Base-by-base conservation (phyloP, 2,113 vertebrate genomes). In the Semnornis frantzii region DNA sequence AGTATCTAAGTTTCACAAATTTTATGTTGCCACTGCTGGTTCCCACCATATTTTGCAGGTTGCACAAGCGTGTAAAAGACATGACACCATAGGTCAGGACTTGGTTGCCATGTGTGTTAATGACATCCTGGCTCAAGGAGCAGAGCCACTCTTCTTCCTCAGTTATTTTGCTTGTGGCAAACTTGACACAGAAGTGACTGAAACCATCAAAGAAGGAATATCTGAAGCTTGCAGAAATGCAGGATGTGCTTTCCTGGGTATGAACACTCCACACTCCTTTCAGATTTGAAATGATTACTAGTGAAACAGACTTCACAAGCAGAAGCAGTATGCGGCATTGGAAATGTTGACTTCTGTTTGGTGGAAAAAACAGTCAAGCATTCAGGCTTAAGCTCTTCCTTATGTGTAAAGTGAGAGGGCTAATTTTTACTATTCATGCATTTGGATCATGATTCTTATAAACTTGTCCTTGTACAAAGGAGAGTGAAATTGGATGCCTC, bases 131-230 rank as follows among this genome's bases (percentile, higher is more conserved):
- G 98, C 98, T 58, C 98, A 98, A 83, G 98, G 99, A 13, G 99
- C 99, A 0, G 98, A 99, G 95, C 98, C 98, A 2, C 98, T 99
- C 85, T 99, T 99, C 97, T 99, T 99, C 95, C 98, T 99, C 27
- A 97, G 96, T 80, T 98, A 98, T 60, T 98, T 98, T 90, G 95
- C 98, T 91, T 98, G 97, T 78, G 98, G 98, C 23, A 96, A 94
- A 30, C 97, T 99, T 78, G 98, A 98, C 8, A 95, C 96, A 63
- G 96, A 94, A 8, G 97, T 98, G 58, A 93, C 97, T 8, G 94
- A 98, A 39, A 55, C 96, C 2, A 97, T 99, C 82, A 97, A 97
- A 27, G 97, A 95, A 7, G 98, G 98, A 64, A 94, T 99, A 46
- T 97, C 98, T 4, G 97, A 97, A 80, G 98, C 98, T 15, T 99